These are phyloP conservation scores for Dromas ardeola DNA, from an alignment of 2,113 vertebrate genomes.

Conservation along the genomic window DNA sequence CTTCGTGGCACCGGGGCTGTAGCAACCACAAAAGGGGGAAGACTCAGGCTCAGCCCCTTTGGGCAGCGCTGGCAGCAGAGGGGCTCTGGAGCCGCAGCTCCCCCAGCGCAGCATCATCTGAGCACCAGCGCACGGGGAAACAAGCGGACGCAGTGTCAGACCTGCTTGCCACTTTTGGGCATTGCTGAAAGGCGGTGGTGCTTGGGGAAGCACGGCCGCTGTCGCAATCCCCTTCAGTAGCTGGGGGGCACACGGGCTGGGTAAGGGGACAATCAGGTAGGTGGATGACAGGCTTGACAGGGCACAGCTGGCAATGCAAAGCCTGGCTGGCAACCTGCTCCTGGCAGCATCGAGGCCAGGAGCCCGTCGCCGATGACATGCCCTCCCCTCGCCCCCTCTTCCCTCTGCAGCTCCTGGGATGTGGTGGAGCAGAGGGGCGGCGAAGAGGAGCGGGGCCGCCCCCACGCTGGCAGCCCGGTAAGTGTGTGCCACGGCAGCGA, in stretches of 20 bases:
- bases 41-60: background rate
- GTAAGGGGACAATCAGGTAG: background rate
- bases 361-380: fast-evolving
- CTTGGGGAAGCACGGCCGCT: fast-evolving
- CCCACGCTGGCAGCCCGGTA: background rate
- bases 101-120: background rate
- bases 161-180: background rate
- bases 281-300: fast-evolving
- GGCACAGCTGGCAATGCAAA: background rate
- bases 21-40: background rate
- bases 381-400: background rate
- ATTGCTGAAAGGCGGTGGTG: background rate
- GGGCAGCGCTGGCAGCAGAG: background rate
- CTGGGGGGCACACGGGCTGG: background rate
- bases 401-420: background rate
- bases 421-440: background rate
- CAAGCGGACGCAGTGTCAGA: background rate
- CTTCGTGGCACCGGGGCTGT: background rate
- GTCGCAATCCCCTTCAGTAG: background rate
- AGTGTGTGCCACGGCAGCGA: fast-evolving
- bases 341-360: fast-evolving
- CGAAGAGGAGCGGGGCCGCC: background rate
- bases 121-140: background rate
- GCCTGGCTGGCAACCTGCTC: fast-evolving
- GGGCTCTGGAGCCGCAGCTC: background rate